These are phyloP conservation scores for Marmota flaviventris DNA, from an alignment of 2,113 vertebrate species.

Conservation along the genomic window DNA sequence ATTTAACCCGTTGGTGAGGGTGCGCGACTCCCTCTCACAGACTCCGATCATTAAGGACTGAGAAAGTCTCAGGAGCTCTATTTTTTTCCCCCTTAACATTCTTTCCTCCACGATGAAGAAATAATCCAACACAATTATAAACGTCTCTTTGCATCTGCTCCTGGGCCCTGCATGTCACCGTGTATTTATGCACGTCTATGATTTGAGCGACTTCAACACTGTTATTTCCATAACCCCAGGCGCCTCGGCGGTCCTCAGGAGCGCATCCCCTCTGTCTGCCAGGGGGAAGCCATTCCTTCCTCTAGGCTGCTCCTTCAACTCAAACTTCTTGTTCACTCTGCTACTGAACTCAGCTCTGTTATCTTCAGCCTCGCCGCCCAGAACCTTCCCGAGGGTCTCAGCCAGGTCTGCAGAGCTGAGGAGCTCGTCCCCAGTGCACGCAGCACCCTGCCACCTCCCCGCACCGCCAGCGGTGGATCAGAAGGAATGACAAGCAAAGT, in stretches of 20 bases:
- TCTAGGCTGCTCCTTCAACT: background rate
- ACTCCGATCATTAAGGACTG: background rate
- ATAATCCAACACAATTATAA: background rate
- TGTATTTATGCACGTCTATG: rapidly evolving
- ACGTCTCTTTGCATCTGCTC: background rate
- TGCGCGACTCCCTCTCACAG: background rate
- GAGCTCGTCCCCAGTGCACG: too few relatives aligned
- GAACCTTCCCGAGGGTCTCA: background rate
- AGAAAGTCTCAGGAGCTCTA: background rate
- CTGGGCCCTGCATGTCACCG: background rate
- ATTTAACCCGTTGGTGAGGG: background rate
- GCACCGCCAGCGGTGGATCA: rapidly evolving
- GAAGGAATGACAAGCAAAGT: too few relatives aligned
- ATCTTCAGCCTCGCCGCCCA: background rate
- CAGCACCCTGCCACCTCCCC: background rate
- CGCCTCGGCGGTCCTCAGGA: too few relatives aligned
- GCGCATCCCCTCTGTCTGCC: rapidly evolving
- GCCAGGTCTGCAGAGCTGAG: background rate
- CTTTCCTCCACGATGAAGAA: background rate
- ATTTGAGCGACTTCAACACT: background rate
- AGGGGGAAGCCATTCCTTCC: background rate
- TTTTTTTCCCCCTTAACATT: background rate
- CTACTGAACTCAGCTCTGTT: background rate
- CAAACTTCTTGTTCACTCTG: background rate
- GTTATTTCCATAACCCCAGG: too few relatives aligned